phyloP scores from a whole-genome alignment of 1,140 invertebrate genomes.

The Hesperophylax magnus region DNA sequence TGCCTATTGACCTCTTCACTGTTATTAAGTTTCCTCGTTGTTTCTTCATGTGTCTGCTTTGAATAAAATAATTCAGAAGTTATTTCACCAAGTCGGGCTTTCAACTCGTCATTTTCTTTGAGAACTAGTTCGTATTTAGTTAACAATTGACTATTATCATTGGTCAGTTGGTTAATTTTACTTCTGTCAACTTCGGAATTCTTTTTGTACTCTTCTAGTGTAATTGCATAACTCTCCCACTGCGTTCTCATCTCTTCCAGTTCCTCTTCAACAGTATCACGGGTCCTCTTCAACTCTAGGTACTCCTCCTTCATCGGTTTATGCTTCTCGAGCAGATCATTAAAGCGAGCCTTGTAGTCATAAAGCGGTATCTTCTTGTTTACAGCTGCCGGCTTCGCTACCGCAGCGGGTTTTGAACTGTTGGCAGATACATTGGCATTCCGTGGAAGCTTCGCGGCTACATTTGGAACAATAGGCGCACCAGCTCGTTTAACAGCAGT shows the following conservation, averaged over 20 bases:
- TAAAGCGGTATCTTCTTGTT: constrained; percentile 62
- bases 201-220: constrained; percentile 38
- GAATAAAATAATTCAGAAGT: constrained; percentile 34
- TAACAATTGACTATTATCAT: constrained; percentile 9
- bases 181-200: constrained; percentile 32
- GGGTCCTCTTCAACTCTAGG: constrained; percentile 59
- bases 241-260: constrained; percentile 59
- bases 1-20: constrained; percentile 39
- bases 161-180: constrained; percentile 27
- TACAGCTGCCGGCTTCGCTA: neutral
- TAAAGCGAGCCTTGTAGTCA: constrained; percentile 66
- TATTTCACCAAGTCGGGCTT: constrained; percentile 21
- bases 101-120: constrained; percentile 31
- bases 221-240: constrained; percentile 52
- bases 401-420: neutral
- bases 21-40: constrained; percentile 2
- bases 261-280: constrained; percentile 58
- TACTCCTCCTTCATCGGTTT: constrained; percentile 61
- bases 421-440: neutral
- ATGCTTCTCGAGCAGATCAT: constrained; percentile 66
- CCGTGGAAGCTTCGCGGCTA: constrained; percentile 37
- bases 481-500: constrained; percentile 26
- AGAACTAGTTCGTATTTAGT: constrained; percentile 60
- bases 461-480: neutral
- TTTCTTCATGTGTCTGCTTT: constrained; percentile 34